Percentiles rank a stretch among this genome's conserved stretches.
phyloP scores from a whole-genome alignment of 2,113 vertebrate species.

The Sylvietta virens region DNA sequence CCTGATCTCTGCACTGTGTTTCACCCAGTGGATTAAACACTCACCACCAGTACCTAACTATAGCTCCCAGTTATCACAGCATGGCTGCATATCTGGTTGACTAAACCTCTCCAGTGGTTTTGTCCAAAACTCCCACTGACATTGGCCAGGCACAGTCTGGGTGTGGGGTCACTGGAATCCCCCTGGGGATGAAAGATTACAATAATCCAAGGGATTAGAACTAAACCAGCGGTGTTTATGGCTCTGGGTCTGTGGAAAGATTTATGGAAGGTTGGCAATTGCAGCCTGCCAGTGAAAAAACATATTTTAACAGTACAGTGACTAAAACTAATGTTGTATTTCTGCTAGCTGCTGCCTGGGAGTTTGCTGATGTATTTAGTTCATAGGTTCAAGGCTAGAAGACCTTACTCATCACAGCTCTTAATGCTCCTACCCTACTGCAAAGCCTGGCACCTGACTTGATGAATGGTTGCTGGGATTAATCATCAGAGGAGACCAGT shows the following conservation, averaged over 20 bases:
- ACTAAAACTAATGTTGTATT: conserved; percentile 51
- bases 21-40: background rate
- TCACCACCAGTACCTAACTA: background rate
- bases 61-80: background rate
- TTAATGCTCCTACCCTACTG: conserved; percentile 3
- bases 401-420: conserved; percentile 46
- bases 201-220: background rate
- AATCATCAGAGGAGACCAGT: conserved; percentile 33
- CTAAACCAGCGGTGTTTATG: background rate
- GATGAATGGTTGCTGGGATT: conserved; percentile 43
- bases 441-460: conserved; percentile 27
- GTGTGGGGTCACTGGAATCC: background rate
- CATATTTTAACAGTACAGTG: conserved; percentile 29
- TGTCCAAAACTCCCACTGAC: background rate
- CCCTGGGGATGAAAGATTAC: background rate
- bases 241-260: background rate
- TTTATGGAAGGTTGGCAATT: conserved; percentile 32
- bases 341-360: conserved; percentile 16
- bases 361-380: conserved; percentile 47
- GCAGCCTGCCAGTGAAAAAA: conserved; percentile 1
- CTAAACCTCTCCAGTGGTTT: background rate
- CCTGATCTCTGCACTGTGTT: background rate
- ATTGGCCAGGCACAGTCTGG: background rate
- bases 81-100: background rate
- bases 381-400: conserved; percentile 32